These are phyloP conservation scores for Daubentonia madagascariensis DNA, from an alignment of 2,113 vertebrate genomes.

Conservation along the genomic window DNA sequence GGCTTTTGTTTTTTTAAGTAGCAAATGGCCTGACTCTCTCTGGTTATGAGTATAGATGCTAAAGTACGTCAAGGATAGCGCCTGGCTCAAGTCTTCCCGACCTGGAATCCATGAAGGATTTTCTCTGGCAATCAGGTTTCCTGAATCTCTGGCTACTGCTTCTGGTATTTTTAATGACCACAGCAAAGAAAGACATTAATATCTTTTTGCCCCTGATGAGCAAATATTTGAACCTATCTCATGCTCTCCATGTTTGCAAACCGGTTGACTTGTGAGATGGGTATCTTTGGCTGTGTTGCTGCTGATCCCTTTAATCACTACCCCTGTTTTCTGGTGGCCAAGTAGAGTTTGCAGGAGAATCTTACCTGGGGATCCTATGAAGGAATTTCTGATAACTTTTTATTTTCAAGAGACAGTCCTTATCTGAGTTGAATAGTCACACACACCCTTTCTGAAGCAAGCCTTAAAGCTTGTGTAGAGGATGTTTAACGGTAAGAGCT, in stretches of 20 bases:
- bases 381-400: background rate
- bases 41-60: too few species aligned
- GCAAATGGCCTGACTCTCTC: background rate
- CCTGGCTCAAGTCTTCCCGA: too few species aligned
- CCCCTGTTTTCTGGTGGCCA: background rate
- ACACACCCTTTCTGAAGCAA: background rate
- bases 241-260: background rate
- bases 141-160: background rate
- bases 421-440: background rate
- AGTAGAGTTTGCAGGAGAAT: background rate
- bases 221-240: background rate
- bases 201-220: background rate
- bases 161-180: background rate
- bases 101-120: background rate
- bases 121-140: background rate
- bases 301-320: background rate
- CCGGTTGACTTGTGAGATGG: background rate
- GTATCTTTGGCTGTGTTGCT: background rate
- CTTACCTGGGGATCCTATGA: background rate
- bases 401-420: background rate
- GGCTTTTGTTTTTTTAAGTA: background rate
- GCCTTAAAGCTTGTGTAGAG: background rate
- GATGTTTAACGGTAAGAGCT: background rate
- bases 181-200: background rate
- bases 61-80: background rate